Percentiles rank a stretch among this genome's conserved stretches.
phyloP scores from a whole-genome alignment of 2,797 vertebrate genomes.

The Phrynocephalus forsythii region DNA sequence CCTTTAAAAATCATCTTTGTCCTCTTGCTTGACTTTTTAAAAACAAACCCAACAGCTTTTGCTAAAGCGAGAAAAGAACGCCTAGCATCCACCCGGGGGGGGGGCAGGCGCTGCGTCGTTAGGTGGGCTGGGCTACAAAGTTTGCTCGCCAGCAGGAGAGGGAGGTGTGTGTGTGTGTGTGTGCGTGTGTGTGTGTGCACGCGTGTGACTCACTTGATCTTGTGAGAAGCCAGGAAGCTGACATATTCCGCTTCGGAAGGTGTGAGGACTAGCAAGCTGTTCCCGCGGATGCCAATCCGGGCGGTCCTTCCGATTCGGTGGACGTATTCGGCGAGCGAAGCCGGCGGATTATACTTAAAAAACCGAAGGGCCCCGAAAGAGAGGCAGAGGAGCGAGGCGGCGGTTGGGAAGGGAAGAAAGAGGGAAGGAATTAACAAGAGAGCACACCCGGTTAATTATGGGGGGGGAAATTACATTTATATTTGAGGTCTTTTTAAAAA shows the following conservation, averaged over 20 bases:
- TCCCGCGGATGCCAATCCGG: conserved; percentile 89
- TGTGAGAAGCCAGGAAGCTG: conserved; percentile 89
- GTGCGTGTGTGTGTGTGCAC: too few species aligned
- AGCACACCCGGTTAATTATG: conserved; percentile 64
- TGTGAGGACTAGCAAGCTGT: conserved; percentile 91
- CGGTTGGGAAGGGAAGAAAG: not conserved
- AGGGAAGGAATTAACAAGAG: conserved; percentile 65
- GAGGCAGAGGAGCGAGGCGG: conserved; percentile 40
- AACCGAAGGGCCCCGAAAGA: conserved; percentile 35
- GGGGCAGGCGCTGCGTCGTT: conserved; percentile 76
- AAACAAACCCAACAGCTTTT: conserved; percentile 64
- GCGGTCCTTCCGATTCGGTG: conserved; percentile 94
- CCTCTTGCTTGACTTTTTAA: conserved; percentile 12
- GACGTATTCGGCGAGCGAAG: conserved; percentile 88
- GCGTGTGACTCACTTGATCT: conserved; percentile 92
- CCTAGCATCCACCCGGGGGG: conserved; percentile 46
- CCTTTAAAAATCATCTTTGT: not conserved
- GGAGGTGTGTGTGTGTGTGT: too few species aligned
- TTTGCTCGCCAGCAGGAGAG: conserved; percentile 46
- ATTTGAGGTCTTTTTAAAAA: conserved; percentile 48
- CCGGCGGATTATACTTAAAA: conserved; percentile 87
- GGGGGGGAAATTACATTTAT: conserved; percentile 28
- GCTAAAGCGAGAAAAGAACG: conserved; percentile 66
- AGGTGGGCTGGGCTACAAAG: conserved; percentile 74
- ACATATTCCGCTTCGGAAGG: conserved; percentile 91